These are phyloP conservation scores for Nothura maculosa DNA, from an alignment of 2,797 vertebrate species.

Conservation along the genomic window DNA sequence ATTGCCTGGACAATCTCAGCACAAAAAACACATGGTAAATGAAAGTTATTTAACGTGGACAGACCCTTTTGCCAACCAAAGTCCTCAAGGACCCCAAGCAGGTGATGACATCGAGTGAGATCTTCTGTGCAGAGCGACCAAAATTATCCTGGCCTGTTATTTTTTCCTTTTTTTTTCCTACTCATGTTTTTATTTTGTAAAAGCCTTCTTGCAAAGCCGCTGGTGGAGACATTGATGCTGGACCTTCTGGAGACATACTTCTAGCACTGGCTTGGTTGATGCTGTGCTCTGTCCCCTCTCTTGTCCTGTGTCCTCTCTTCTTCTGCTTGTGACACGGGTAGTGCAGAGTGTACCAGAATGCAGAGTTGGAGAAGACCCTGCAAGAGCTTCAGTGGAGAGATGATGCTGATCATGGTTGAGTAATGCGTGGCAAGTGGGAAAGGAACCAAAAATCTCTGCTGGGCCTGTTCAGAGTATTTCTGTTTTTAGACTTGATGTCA, in stretches of 20 bases:
- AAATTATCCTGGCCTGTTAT: background rate
- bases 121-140: background rate
- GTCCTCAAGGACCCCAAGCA: background rate
- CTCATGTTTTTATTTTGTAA: background rate
- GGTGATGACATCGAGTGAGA: constrained; percentile 49
- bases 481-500: background rate
- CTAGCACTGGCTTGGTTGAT: background rate
- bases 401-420: background rate
- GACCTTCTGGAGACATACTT: background rate
- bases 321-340: background rate
- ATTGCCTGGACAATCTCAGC: constrained; percentile 49
- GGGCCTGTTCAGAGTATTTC: background rate
- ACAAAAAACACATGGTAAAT: constrained; percentile 46
- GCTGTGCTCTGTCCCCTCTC: background rate
- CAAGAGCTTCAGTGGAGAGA: background rate
- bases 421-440: background rate
- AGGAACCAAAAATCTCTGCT: background rate
- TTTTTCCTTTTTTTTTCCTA: background rate
- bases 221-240: background rate
- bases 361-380: background rate
- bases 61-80: background rate
- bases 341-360: background rate
- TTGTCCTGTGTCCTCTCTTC: background rate
- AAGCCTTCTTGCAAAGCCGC: background rate
- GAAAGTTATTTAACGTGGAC: constrained; percentile 28